Evolutionary conservation across 92 coral and sea anemone species (phyloP), one percentile per base, ranked within the genome.

Genomic region (Muricea muricata): DNA sequence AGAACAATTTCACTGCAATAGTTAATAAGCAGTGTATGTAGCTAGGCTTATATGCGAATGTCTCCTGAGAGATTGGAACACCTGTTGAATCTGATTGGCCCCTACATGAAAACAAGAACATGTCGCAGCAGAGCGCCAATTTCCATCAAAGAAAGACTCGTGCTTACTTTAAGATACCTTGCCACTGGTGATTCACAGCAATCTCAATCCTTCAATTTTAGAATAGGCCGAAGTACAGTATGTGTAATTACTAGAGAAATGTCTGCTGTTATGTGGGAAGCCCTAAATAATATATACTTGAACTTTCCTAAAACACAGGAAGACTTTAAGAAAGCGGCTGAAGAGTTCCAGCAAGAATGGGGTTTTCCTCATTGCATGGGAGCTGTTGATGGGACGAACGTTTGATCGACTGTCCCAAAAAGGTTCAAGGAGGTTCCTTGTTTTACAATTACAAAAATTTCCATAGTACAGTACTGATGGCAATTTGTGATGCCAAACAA

Each of bases 31-130:
- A n/a, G n/a, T n/a, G n/a, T n/a, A n/a, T n/a, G n/a, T n/a, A n/a
- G n/a, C n/a, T n/a, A n/a, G n/a, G n/a, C n/a, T n/a, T 91, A 55
- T 45, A 61, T 76, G 35, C 81, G 94, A 70, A 91, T 87, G 94
- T 72, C 82, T 4, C 89, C 89, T 32, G 89, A 91, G 56, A 73
- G 90, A 18, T 87, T 91, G 54, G 57, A 84, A 52, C 89, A 89
- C 72, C 79, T 91, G 85, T 84, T 91, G 3, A 20, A 82, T 7
- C 58, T 90, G 61, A 91, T 90, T 41, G 90, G 85, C 30, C 89
- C 93, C 0, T 74, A 82, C 23, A 83, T 87, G 37, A 63, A 24
- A 24, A 87, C 70, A 65, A 34, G 73, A 48, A 67, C 41, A 47
- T 45, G 66, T 47, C 80, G 71, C 12, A 42, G 42, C 0, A 68